Conservation (phyloP, 2,113 vertebrate species). For the Poecilia latipinna region DNA sequence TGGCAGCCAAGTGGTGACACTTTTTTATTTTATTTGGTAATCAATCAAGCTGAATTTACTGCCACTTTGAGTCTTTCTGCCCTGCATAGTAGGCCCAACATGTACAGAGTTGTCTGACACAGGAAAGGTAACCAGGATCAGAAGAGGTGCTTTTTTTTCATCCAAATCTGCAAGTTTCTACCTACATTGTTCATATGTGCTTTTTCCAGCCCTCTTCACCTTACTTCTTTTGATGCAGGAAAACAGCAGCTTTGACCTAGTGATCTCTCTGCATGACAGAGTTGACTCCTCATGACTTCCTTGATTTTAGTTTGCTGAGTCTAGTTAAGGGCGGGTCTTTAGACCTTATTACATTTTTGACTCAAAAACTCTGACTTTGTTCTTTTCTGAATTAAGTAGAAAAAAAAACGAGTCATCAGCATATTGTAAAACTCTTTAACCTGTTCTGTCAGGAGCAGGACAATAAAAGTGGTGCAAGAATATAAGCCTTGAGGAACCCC, state of each 20-base stretch:
- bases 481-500: background rate
- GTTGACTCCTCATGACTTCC: background rate
- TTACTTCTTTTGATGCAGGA: background rate
- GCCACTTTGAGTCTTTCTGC: slow-evolving; percentile 18
- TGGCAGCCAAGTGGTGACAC: slow-evolving; percentile 47
- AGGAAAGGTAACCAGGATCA: background rate
- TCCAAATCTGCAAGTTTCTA: background rate
- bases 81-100: background rate
- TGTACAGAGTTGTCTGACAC: background rate
- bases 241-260: background rate
- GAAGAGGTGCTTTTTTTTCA: background rate
- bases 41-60: slow-evolving; percentile 67
- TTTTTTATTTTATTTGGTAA: slow-evolving; percentile 56
- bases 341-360: background rate
- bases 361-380: background rate
- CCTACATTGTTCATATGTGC: background rate
- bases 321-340: background rate
- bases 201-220: background rate
- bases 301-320: background rate
- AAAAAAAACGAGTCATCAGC: background rate
- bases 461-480: background rate
- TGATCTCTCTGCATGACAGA: background rate
- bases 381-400: background rate
- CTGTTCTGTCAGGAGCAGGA: background rate
- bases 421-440: background rate